These are phyloP conservation scores for Mycteria americana DNA, from an alignment of 2,797 vertebrate genomes.

Conservation along the genomic window DNA sequence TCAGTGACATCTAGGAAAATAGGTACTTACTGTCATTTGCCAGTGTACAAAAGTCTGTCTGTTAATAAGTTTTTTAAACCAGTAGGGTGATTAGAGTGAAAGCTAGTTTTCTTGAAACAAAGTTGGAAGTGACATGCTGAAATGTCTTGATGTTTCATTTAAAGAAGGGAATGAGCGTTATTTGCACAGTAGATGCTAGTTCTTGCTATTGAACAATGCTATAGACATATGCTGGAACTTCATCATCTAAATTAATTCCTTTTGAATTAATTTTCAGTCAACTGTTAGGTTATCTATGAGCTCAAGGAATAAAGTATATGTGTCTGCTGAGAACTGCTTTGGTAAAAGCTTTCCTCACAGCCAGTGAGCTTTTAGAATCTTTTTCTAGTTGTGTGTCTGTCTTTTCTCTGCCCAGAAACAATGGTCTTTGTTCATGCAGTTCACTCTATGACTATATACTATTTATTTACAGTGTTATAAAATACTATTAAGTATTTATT, in stretches of 20 bases:
- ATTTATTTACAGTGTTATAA: neutral
- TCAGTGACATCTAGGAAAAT: neutral
- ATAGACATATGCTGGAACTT: neutral
- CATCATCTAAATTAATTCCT: neutral
- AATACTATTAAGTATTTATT: neutral
- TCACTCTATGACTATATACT: neutral
- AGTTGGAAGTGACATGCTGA: neutral
- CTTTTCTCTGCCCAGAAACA: neutral
- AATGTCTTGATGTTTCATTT: neutral
- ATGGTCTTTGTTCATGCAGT: neutral
- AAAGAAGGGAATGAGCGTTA: neutral
- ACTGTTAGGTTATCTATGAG: neutral
- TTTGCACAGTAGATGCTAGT: neutral
- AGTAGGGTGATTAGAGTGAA: neutral
- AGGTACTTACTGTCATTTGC: neutral
- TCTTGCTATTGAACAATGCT: neutral
- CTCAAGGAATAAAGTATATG: neutral
- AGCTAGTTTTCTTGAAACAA: neutral
- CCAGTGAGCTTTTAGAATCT: neutral
- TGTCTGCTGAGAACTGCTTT: neutral
- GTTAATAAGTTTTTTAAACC: neutral
- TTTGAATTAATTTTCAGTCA: neutral
- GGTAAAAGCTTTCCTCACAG: neutral
- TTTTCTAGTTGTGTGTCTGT: neutral
- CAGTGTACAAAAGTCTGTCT: neutral